Percentiles rank a stretch among this genome's conserved stretches.
These are phyloP conservation scores for Girardia tigrina DNA, from an alignment of 2,888 invertebrate species.

Conservation along the genomic window DNA sequence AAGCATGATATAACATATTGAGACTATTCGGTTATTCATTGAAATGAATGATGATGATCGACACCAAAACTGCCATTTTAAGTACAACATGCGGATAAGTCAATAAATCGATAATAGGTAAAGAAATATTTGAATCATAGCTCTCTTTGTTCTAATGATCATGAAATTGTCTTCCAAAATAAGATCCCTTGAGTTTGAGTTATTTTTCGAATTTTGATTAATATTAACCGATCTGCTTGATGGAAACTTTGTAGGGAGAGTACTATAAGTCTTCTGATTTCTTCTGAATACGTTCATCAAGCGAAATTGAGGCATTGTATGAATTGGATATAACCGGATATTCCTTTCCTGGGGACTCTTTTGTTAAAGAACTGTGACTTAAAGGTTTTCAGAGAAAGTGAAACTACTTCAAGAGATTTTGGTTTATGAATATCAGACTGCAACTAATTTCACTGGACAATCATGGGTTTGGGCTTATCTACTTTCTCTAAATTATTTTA, in stretches of 20 bases:
- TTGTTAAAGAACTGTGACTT: background rate
- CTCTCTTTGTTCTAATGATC: background rate
- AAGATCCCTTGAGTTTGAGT: background rate
- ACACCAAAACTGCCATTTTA: background rate
- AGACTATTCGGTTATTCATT: background rate
- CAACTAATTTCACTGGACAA: background rate
- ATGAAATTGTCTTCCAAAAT: background rate
- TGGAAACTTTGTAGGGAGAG: background rate
- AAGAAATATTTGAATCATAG: background rate
- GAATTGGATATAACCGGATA: background rate
- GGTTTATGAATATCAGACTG: background rate
- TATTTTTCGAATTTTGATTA: background rate
- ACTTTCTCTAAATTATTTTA: too few relatives aligned
- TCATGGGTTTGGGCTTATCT: background rate
- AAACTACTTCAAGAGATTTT: background rate
- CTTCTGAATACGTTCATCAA: background rate
- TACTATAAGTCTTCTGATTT: background rate
- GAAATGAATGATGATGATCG: background rate
- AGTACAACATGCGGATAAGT: background rate
- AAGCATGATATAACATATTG: background rate
- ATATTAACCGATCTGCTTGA: background rate
- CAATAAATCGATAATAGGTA: background rate
- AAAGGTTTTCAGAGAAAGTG: background rate
- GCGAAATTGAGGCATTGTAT: background rate
- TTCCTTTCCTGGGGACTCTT: background rate